phyloP scores from a whole-genome alignment of 1,140 invertebrate species.

The Megalopta genalis region DNA sequence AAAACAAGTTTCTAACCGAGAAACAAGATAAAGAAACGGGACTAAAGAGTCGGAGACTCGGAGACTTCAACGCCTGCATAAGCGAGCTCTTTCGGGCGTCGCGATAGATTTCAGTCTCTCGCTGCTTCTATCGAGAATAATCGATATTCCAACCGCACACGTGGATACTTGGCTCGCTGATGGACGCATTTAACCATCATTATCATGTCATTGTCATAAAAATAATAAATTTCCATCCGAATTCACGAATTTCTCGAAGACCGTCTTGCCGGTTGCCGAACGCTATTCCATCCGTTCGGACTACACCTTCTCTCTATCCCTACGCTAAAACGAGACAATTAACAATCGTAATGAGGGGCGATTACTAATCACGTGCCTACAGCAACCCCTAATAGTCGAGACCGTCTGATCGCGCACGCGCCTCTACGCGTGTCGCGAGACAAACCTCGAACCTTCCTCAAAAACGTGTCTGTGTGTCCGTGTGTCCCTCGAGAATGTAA shows the following conservation, averaged over 20 bases:
- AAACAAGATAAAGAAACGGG: not conserved
- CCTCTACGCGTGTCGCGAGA: not conserved
- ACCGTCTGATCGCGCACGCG: not conserved
- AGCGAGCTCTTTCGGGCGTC: not conserved
- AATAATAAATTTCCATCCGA: not conserved
- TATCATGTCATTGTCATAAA: not conserved
- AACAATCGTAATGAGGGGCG: constrained; percentile 21
- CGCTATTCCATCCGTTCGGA: not conserved
- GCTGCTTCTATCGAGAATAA: not conserved
- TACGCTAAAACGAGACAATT: constrained; percentile 32
- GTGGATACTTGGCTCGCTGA: not conserved
- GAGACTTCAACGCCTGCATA: not conserved
- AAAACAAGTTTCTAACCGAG: not conserved
- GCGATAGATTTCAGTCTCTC: not conserved
- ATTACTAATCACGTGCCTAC: constrained; percentile 9
- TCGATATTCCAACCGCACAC: not conserved
- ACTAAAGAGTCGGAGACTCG: not conserved
- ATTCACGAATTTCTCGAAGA: not conserved
- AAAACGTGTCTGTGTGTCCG: not conserved
- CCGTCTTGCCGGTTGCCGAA: not conserved
- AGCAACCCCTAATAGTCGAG: not conserved
- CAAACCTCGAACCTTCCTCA: not conserved
- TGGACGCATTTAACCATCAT: not conserved
- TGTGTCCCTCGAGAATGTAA: not conserved
- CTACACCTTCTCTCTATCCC: not conserved